Base-by-base conservation (phyloP, 2,113 vertebrate species). In the Hymenochirus boettgeri region DNA sequence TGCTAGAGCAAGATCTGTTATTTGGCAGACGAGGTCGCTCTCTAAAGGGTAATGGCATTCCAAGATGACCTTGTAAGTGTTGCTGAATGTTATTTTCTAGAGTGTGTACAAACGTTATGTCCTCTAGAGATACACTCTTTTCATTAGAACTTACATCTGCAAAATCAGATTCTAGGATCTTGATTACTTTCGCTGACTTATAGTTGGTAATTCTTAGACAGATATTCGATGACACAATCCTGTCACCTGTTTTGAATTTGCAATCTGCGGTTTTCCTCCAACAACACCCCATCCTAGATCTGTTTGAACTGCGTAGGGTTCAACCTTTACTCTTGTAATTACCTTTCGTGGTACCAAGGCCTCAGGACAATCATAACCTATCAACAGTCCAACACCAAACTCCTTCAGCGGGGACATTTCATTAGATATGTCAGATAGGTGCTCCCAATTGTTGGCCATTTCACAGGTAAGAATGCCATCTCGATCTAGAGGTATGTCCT, bases 401-500 rank as follows among this genome's bases (percentile, higher is more conserved):
- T 42, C 39, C 39, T 42, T 42, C 39, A 42, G 39, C 39, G 39
- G 39, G 39, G 39, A 42, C 39, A 42, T 42, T 42, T 42, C 39
- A 42, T 42, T 12, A 42, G 39, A 42, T 42, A 42, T 42, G 39
- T 15, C 3, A 42, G 39, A 42, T 42, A 42, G 39, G 39, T 42
- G 3, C 39, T 42, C 39, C 39, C 39, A 42, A 15, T 42, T 42
- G 9, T 42, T 42, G 39, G 39, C 3, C 9, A n/a, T n/a, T n/a
- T n/a, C n/a, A n/a, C n/a, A n/a, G n/a, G n/a, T n/a, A n/a, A n/a
- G n/a, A n/a, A n/a, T n/a, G n/a, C n/a, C n/a, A n/a, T n/a, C n/a
- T n/a, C n/a, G n/a, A n/a, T n/a, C n/a, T n/a, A n/a, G n/a, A n/a
- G n/a, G n/a, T n/a, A n/a, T n/a, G n/a, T n/a, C n/a, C n/a, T n/a